Evolutionary conservation across 2,888 invertebrate genomes (phyloP).

Genomic region (Agriotes lineatus): DNA sequence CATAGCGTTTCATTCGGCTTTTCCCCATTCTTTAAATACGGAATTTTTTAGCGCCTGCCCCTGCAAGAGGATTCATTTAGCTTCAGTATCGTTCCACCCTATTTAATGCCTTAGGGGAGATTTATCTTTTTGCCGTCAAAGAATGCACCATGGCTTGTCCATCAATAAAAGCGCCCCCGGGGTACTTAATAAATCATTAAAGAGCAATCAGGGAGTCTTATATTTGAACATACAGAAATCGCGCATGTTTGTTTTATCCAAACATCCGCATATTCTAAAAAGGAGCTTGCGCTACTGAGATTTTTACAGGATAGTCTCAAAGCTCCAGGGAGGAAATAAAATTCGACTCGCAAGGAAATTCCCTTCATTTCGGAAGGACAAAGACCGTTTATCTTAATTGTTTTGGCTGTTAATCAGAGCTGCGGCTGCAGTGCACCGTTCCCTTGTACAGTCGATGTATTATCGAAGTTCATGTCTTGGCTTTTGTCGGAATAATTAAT

Average conservation of each 20-base stretch:
- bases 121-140: constrained; percentile 45
- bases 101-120: constrained; percentile 48
- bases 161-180: constrained; percentile 24
- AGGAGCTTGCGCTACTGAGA: background rate
- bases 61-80: constrained; percentile 23
- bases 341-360: constrained; percentile 22
- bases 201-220: constrained; percentile 32
- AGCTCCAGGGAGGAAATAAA: constrained; percentile 9
- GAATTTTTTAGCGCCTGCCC: background rate
- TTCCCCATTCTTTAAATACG: background rate
- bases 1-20: background rate
- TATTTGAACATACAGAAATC: constrained; percentile 11
- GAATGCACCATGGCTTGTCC: constrained; percentile 27
- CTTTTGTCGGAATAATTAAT: constrained; percentile 24
- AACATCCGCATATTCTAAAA: constrained; percentile 2
- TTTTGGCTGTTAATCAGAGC: constrained; percentile 41
- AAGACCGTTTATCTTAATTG: constrained; percentile 42
- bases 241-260: constrained; percentile 19
- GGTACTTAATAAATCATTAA: constrained; percentile 40
- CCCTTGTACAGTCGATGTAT: constrained; percentile 16
- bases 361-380: constrained; percentile 22
- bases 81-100: constrained; percentile 40
- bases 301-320: background rate
- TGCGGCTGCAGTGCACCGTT: constrained; percentile 16
- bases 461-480: constrained; percentile 25